These are phyloP conservation scores for Ceyx erithaca DNA, from an alignment of 2,797 vertebrate species.

Conservation along the genomic window DNA sequence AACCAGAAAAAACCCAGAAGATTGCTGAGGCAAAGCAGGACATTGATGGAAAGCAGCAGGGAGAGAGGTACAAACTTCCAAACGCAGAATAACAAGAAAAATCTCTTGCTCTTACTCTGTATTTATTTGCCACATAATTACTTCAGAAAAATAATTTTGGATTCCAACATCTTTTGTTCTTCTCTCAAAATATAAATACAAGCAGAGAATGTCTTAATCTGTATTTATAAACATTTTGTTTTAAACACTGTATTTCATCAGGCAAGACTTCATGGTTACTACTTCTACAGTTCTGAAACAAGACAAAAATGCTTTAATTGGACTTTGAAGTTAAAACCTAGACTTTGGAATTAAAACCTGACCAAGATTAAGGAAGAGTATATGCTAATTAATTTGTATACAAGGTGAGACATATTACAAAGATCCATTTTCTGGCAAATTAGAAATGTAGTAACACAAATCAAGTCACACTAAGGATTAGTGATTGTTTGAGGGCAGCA, in stretches of 20 bases:
- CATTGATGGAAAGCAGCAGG: not conserved
- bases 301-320: not conserved
- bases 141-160: not conserved
- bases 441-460: not conserved
- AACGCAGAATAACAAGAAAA: not conserved
- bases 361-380: not conserved
- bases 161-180: not conserved
- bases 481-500: not conserved
- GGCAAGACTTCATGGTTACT: not conserved
- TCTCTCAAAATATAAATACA: not conserved
- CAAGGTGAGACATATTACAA: not conserved
- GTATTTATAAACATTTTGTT: not conserved
- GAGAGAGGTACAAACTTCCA: not conserved
- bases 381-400: not conserved
- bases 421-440: not conserved
- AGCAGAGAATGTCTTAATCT: not conserved
- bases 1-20: slow-evolving; percentile 6
- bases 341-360: not conserved
- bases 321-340: not conserved
- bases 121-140: not conserved
- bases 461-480: not conserved
- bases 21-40: not conserved
- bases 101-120: not conserved
- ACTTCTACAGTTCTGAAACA: not conserved
- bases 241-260: not conserved